Evolutionary conservation across 2,888 invertebrate genomes (phyloP).

Genomic region (Glyphotaelius pellucidus): DNA sequence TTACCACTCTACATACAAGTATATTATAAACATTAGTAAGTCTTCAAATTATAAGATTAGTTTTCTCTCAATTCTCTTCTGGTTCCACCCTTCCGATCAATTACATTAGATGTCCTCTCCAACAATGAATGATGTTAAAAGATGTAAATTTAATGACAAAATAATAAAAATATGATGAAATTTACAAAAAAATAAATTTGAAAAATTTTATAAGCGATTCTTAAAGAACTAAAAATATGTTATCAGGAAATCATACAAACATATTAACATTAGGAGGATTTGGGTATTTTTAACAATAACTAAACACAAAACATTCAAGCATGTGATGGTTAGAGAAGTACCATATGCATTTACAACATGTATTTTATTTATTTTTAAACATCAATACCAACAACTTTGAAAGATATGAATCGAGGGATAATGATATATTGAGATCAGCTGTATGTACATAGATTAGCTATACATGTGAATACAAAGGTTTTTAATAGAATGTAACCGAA

Average conservation of each 20-base stretch:
- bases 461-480: neutral
- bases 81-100: neutral
- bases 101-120: neutral
- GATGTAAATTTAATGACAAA: neutral
- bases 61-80: neutral
- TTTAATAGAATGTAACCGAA: too few relatives aligned
- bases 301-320: neutral
- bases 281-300: neutral
- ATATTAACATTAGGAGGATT: neutral
- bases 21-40: slow-evolving; percentile 31
- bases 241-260: neutral
- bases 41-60: slow-evolving; percentile 49
- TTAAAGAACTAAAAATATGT: neutral
- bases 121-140: neutral
- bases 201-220: neutral
- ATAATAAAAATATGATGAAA: neutral
- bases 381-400: neutral
- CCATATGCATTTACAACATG: neutral
- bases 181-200: neutral
- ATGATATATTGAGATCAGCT: neutral
- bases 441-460: neutral
- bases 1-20: neutral
- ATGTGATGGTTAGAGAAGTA: neutral
- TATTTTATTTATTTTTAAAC: neutral
- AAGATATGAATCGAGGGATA: neutral